Percentiles rank a stretch among this genome's conserved stretches.
phyloP scores from a whole-genome alignment of 2,113 vertebrate genomes.

The Baryphthengus martii region DNA sequence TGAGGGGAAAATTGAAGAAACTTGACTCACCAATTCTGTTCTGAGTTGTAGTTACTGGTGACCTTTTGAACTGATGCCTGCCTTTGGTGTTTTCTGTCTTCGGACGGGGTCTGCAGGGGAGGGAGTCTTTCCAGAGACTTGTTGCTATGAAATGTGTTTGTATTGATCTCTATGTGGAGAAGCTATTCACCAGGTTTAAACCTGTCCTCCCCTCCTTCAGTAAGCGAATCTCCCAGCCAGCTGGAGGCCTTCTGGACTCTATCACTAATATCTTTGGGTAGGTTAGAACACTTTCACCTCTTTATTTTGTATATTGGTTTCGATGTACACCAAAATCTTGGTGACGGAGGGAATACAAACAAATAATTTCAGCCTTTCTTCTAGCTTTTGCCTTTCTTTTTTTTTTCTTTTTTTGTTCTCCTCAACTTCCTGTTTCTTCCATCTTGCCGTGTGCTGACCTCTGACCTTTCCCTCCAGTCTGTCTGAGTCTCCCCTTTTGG shows the following conservation, averaged over 20 bases:
- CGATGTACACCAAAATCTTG: constrained; percentile 49
- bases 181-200: constrained; percentile 74
- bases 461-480: constrained; percentile 84
- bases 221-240: constrained; percentile 86
- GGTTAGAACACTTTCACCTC: constrained; percentile 74
- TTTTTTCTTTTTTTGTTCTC: constrained; percentile 47
- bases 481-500: constrained; percentile 87
- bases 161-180: constrained; percentile 63
- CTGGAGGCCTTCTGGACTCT: constrained; percentile 92
- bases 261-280: constrained; percentile 98
- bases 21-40: not conserved
- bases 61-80: not conserved
- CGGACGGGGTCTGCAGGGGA: constrained; percentile 40
- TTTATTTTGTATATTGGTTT: constrained; percentile 53
- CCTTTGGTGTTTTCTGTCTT: constrained; percentile 11
- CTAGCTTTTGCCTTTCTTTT: constrained; percentile 70
- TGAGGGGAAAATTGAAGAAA: not conserved
- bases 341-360: constrained; percentile 46
- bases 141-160: constrained; percentile 62
- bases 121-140: constrained; percentile 15
- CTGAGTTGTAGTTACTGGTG: not conserved
- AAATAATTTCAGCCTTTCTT: constrained; percentile 67
- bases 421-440: constrained; percentile 71
- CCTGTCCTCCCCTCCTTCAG: constrained; percentile 81
- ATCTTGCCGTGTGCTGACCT: constrained; percentile 76